Evolutionary conservation across 2,888 invertebrate species (phyloP), one percentile per base, ranked within the genome.

Genomic region (Phorcus lineatus): DNA sequence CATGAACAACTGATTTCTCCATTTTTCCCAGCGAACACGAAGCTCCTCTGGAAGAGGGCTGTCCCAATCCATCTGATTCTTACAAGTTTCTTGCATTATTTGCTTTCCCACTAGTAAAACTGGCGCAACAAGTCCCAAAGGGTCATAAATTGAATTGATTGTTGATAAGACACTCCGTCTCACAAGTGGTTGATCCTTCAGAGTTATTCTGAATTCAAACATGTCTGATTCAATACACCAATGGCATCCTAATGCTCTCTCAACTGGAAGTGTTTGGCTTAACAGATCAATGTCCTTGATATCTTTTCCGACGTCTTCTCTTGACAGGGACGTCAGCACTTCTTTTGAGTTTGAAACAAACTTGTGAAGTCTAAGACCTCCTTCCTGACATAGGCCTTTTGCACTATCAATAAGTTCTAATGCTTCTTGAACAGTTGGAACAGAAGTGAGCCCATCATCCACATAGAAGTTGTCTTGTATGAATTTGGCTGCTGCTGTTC

Each of bases 101-200:
- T 84, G 80, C 54, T 86, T 87, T 3, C 84, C 84, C 11, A 77
- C 53, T 11, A 87, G 80, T 11, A 83, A 28, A 40, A 86, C 80
- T 22, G 87, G 88, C 2, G 86, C 74, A 28, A 89, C 79, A 22
- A 88, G 77, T 4, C 85, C 86, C 53, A 88, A 79, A 0, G 87
- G 86, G 78, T 88, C 88, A 76, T 86, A 86, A 2, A 88, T 66
- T 1, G 82, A 83, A 47, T 79, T 70, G 7, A 87, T 78, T 9
- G 84, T 82, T 2, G 86, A 84, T 11, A 88, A 54, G 11, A 87
- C 74, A 6, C 83, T 85, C 40, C 85, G 67, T 52, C 85, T 82
- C 11, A 83, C 83, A 2, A 82, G n/a, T 17, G 86, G 84, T 16
- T 79, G 62, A 47, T 83, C 85, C 6, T 74, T 70, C 17, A 86